Base-by-base conservation (phyloP, 2,888 invertebrate genomes). In the Catocala fraxini region DNA sequence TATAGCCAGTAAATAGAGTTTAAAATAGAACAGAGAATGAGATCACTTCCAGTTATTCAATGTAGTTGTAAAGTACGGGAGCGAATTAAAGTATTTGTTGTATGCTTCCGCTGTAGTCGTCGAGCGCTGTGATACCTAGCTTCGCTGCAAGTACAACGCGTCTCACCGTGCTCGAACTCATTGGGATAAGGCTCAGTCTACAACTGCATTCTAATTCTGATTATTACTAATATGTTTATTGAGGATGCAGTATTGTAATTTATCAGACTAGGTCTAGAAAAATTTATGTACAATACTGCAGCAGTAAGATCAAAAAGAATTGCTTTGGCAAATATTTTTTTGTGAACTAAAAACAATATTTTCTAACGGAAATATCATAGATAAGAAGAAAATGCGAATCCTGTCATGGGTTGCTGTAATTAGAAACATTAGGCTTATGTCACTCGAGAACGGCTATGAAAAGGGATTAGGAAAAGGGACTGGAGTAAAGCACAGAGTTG, bases 81-180 rank as follows among this genome's bases (percentile, higher is more conserved):
- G 63, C 64, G 70, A 77, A 77, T 79, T 78, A 82, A 80, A 82
- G 77, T 81, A 79, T 82, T 81, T 80, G 75, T 77, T 68, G 73
- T 76, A 65, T 64, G 65, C 74, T 72, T 56, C 67, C 59, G 59
- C 63, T 59, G 47, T 67, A 74, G 58, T 63, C 63, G 58, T 65
- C 33, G 53, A 72, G 72, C 67, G 63, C 65, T 65, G 68, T 67
- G 73, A 73, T 78, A 72, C 75, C 64, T 64, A 70, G 73, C 73
- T 76, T 72, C 70, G 72, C 71, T 73, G 68, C 71, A 70, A 63
- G 61, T 54, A 65, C 71, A 68, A 66, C 70, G 63, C 71, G 65
- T 69, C 69, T 66, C 67, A 65, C 57, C 62, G 71, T 66, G 64
- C 63, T 69, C 57, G 61, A 66, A 70, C 74, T 68, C 63, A 76